Evolutionary conservation across 2,888 invertebrate genomes (phyloP), one percentile per base, ranked within the genome.

Genomic region (Calephelis perditalis): DNA sequence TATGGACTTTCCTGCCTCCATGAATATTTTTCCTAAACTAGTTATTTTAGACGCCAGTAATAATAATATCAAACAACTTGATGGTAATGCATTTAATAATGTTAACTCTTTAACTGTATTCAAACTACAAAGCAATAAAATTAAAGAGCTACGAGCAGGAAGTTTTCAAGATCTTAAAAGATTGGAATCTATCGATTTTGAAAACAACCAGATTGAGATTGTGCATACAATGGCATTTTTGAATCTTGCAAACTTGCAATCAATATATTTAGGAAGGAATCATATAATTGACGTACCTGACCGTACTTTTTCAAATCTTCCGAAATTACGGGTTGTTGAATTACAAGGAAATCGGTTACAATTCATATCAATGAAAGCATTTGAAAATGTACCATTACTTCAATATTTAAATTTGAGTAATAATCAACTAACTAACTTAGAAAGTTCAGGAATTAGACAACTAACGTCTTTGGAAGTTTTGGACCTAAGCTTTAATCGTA

Each of bases 361-460:
- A 70, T 94, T 92, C 71, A 94, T 96, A 66, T 94, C 95, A 0
- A 89, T 92, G 40, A 92, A 94, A 68, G 95, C 96, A 4, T 97
- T 97, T 76, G 93, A 94, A 67, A 93, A 94, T 70, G 93, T 96
- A 35, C 95, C 96, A 0, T 93, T 95, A 57, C 87, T 97, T 60
- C 92, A 96, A 62, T 94, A 96, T 78, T 86, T 97, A 58, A 97
- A 97, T 86, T 82, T 97, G 65, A 97, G 97, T 69, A 92, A 94
- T 73, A 97, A 97, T 83, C 93, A 95, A 69, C 88, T 98, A 62
- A 92, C 92, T 6, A 93, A 92, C 59, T 86, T 97, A 72, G 95
- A 96, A 64, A 93, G 94, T 70, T 93, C 95, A 45, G 96, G 96
- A 0, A 81, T 97, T 60, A 91, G 93, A 49, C 94, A 93, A 68